phyloP scores from a whole-genome alignment of 2,888 invertebrate species.

The Agrochola litura region DNA sequence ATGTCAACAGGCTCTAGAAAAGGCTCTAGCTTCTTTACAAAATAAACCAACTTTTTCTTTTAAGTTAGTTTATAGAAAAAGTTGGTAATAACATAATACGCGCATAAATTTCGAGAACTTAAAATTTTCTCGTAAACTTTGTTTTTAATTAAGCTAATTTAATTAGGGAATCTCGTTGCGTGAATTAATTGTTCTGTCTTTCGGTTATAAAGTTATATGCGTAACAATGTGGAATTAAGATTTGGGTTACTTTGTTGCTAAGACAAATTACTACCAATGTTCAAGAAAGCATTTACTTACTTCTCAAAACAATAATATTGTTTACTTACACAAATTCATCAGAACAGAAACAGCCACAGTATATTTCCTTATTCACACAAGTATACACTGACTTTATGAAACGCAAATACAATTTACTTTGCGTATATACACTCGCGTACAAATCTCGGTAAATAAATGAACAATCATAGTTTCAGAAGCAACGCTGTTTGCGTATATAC shows the following conservation, averaged over 20 bases:
- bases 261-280: not conserved
- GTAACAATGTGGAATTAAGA: not conserved
- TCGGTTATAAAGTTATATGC: not conserved
- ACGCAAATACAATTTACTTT: conserved; percentile 57
- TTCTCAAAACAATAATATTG: not conserved
- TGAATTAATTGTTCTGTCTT: not conserved
- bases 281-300: not conserved
- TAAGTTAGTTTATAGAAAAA: not conserved
- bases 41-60: not conserved
- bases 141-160: not conserved
- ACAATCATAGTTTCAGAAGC: conserved; percentile 47
- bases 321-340: not conserved
- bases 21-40: not conserved
- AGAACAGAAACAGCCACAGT: conserved; percentile 20
- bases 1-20: not conserved
- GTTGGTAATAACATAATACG: not conserved
- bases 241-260: not conserved
- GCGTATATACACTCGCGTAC: conserved; percentile 37
- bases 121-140: not conserved
- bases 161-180: not conserved
- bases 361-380: conserved; percentile 12
- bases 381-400: conserved; percentile 24
- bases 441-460: conserved; percentile 49
- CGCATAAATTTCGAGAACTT: not conserved
- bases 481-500: conserved; percentile 37